A percentile compares a stretch with the other conserved stretches of the same genome.
Conservation (phyloP, 2,113 vertebrate species). For the Polyodon spathula region DNA sequence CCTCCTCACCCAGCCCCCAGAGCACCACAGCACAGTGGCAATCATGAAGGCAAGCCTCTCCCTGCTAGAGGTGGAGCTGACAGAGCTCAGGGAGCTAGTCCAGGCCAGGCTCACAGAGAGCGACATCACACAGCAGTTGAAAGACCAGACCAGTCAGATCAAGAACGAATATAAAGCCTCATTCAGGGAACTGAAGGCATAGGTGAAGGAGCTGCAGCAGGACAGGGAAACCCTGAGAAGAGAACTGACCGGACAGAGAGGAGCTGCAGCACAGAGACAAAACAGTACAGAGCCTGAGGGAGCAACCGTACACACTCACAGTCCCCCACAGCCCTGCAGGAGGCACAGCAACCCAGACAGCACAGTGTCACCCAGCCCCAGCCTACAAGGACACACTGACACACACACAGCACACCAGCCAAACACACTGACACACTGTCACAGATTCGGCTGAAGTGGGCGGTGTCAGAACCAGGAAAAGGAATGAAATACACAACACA, state of each 20-base stretch:
- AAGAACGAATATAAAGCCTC: too few relatives aligned
- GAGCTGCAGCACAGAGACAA: neutral
- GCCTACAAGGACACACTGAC: too few relatives aligned
- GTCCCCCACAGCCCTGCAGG: too few relatives aligned
- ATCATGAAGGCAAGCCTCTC: neutral
- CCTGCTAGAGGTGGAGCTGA: neutral
- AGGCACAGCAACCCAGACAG: neutral
- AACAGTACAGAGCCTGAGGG: constrained; percentile 3
- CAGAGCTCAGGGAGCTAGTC: neutral
- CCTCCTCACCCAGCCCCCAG: neutral
- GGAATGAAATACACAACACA: too few relatives aligned
- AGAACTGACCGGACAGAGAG: neutral
- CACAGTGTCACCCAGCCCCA: neutral
- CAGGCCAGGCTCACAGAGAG: too few relatives aligned
- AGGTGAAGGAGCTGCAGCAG: constrained; percentile 2
- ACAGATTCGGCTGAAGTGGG: too few relatives aligned
- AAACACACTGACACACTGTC: too few relatives aligned
- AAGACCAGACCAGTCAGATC: neutral
- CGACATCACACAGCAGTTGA: neutral
- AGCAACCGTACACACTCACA: neutral
- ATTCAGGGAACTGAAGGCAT: too few relatives aligned
- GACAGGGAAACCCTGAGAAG: neutral
- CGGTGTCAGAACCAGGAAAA: too few relatives aligned
- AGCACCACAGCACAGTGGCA: neutral
- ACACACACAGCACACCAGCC: too few relatives aligned